Base-by-base conservation (phyloP, 2,888 invertebrate genomes). In the Drosophila niveifrons region DNA sequence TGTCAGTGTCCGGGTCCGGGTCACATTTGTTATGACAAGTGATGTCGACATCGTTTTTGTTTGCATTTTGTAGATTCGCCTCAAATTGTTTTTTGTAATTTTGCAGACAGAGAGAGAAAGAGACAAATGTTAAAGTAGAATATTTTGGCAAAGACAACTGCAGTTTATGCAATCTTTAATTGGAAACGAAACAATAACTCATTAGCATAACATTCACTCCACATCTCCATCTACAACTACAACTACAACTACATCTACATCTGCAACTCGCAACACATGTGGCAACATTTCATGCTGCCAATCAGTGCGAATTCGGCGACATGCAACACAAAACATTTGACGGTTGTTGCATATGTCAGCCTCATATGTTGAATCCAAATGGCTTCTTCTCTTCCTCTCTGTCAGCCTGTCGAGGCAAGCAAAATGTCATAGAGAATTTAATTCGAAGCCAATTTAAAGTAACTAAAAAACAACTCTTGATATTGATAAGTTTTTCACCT, bases 11-110 rank as follows among this genome's bases (percentile, higher is more conserved):
- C 2, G 31, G 28, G 55, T 48, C 64, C 76, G 66, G 80, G 69
- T 72, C 51, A 62, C 79, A 84, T 73, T 82, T 82, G 88, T 87
- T 82, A 78, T 82, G 82, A 78, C 85, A 82, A 87, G 82, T 82
- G 82, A 69, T 76, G 79, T 86, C 66, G 66, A 69, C 51, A 43
- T 59, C 44, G 63, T 66, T 70, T 67, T 75, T 72, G 78, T 81
- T 83, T 80, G 65, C 72, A 62, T 71, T 63, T 66, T 63, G 73
- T 62, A 71, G 68, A 74, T 72, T 72, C 39, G 39, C 39, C 58
- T 67, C 58, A 83, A 83, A 66, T 70, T 80, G 78, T 75, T 80
- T 79, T 82, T 71, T 53, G 43, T 65, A 71, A 73, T 72, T 65
- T 46, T 1, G 4, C 36, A 56, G 28, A 55, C 53, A 48, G 57